These are phyloP conservation scores for Drosophila dunni DNA, from an alignment of 1,140 invertebrate species.

Conservation along the genomic window DNA sequence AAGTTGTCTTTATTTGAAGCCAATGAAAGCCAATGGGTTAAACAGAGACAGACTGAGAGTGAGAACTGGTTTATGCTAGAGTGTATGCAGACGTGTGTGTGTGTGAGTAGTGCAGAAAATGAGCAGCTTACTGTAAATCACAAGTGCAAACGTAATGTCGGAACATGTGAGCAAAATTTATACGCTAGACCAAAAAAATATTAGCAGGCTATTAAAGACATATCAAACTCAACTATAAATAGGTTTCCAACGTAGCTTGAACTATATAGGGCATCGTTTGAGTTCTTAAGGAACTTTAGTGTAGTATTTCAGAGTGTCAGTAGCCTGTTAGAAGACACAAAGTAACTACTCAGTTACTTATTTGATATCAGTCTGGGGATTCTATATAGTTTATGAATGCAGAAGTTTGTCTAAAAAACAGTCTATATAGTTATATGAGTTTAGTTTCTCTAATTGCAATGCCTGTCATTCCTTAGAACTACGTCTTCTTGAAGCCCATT, in stretches of 20 bases:
- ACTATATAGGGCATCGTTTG: background rate
- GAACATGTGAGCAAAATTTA: slow-evolving; percentile 15
- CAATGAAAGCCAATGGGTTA: slow-evolving; percentile 30
- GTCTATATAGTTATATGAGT: too few species aligned
- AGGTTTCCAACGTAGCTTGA: background rate
- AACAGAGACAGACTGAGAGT: slow-evolving; percentile 31
- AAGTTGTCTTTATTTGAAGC: slow-evolving; percentile 73
- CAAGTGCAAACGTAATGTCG: slow-evolving; percentile 49
- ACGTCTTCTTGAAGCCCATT: too few species aligned
- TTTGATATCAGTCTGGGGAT: too few species aligned
- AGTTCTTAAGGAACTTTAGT: too few species aligned
- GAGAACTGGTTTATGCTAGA: background rate
- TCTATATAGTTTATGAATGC: too few species aligned
- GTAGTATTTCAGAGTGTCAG: too few species aligned
- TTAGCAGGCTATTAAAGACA: slow-evolving; percentile 18
- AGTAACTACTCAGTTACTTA: too few species aligned
- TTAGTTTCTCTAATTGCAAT: too few species aligned
- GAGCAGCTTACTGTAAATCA: slow-evolving; percentile 47
- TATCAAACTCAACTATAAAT: slow-evolving; percentile 3
- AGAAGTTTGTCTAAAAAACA: too few species aligned
- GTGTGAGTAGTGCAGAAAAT: slow-evolving; percentile 5
- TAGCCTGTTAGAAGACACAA: too few species aligned
- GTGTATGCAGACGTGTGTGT: background rate
- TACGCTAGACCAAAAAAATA: slow-evolving; percentile 17
- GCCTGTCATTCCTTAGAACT: too few species aligned